Evolutionary conservation across 2,797 vertebrate species (phyloP).

Genomic region (Muraenolepis orangiensis): DNA sequence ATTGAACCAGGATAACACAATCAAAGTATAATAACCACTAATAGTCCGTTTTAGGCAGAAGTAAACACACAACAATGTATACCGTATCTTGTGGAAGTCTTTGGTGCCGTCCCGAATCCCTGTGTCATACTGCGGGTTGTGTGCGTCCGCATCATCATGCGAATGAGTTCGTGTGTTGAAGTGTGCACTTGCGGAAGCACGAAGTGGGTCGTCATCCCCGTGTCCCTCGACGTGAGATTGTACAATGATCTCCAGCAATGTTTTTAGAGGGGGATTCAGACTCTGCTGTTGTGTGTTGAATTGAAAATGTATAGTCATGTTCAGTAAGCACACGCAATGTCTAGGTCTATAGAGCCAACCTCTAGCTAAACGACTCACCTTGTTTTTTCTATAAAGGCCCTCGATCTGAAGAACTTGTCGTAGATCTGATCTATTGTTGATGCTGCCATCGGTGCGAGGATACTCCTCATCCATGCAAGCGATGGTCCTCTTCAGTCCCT

Average conservation of each 20-base stretch:
- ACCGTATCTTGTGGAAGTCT: slow-evolving; percentile 63
- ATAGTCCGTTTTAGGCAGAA: neutral
- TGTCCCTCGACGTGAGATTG: slow-evolving; percentile 78
- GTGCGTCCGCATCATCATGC: neutral
- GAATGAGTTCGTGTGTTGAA: neutral
- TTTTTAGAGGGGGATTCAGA: slow-evolving; percentile 82
- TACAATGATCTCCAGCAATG: slow-evolving; percentile 89
- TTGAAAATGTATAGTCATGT: neutral
- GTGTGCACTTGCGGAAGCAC: neutral
- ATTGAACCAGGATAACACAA: neutral
- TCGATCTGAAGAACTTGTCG: slow-evolving; percentile 82
- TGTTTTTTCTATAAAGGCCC: slow-evolving; percentile 83
- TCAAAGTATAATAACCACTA: neutral
- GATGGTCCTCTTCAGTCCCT: slow-evolving; percentile 89
- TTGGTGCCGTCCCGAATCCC: slow-evolving; percentile 28
- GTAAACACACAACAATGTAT: slow-evolving; percentile 16
- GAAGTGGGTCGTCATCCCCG: slow-evolving; percentile 26
- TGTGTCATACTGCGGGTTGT: slow-evolving; percentile 13
- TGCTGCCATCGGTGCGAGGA: slow-evolving; percentile 83
- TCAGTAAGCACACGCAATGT: too few species aligned
- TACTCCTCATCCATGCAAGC: slow-evolving; percentile 86
- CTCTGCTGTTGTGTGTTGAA: slow-evolving; percentile 62
- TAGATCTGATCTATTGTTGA: slow-evolving; percentile 86
- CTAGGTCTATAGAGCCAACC: neutral
- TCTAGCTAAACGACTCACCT: slow-evolving; percentile 63